Evolutionary conservation across 2,797 vertebrate species (phyloP).

Genomic region (Phoebastria nigripes): DNA sequence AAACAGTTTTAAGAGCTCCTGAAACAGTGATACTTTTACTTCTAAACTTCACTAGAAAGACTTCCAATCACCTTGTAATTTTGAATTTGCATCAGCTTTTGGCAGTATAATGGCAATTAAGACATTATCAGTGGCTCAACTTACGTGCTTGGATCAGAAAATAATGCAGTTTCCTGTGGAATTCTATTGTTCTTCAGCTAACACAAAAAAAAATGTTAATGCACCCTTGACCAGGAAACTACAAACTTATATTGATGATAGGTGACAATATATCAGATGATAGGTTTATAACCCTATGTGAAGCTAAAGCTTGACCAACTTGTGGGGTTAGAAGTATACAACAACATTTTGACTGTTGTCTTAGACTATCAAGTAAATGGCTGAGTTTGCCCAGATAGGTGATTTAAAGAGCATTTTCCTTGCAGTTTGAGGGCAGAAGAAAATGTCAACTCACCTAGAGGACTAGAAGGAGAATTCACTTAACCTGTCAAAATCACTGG

Average conservation of each 20-base stretch:
- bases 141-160: background rate
- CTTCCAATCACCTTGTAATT: background rate
- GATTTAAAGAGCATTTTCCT: background rate
- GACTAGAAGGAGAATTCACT: background rate
- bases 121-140: background rate
- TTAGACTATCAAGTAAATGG: background rate
- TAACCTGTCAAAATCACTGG: background rate
- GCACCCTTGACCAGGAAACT: background rate
- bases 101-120: background rate
- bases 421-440: background rate
- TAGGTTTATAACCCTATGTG: background rate
- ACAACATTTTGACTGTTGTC: background rate
- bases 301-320: background rate
- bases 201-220: background rate
- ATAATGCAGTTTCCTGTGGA: background rate
- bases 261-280: background rate
- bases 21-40: background rate
- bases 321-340: background rate
- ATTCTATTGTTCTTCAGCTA: background rate
- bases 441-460: background rate
- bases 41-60: background rate
- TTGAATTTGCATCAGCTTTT: background rate
- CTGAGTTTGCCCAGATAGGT: background rate
- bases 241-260: background rate
- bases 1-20: slow-evolving; percentile 14